Conservation (phyloP, 2,797 vertebrate genomes). For the Holocentrus rufus region DNA sequence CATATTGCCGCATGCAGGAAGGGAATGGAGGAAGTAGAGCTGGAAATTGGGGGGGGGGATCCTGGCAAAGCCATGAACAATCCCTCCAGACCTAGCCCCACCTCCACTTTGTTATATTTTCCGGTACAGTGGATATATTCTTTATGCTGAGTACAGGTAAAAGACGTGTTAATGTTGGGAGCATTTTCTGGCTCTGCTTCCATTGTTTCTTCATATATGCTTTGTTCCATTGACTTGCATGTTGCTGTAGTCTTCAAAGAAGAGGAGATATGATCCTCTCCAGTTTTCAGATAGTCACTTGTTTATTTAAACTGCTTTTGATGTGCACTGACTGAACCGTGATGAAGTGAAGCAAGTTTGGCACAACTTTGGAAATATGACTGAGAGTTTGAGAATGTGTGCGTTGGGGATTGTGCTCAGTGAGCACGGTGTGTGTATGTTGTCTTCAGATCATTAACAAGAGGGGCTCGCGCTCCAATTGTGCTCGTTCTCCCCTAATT, state of each 20-base stretch:
- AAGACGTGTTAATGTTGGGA: neutral
- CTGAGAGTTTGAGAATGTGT: conserved; percentile 28
- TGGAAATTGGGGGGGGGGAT: neutral
- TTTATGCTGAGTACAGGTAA: conserved; percentile 14
- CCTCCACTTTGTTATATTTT: neutral
- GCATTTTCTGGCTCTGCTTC: conserved; percentile 14
- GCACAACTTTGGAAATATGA: conserved; percentile 9
- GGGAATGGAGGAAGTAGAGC: neutral
- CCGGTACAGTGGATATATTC: neutral
- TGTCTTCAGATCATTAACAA: conserved; percentile 73
- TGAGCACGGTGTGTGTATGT: conserved; percentile 40
- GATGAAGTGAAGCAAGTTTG: conserved; percentile 22
- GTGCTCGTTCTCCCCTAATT: conserved; percentile 73
- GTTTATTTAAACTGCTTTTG: conserved; percentile 24
- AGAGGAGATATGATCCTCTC: neutral
- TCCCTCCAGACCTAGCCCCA: neutral
- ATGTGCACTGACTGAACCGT: conserved; percentile 1
- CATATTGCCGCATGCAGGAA: neutral
- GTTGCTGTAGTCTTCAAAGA: conserved; percentile 14
- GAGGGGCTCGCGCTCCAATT: conserved; percentile 59
- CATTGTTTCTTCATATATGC: conserved; percentile 1
- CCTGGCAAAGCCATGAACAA: conserved; percentile 12
- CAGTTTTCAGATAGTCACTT: conserved; percentile 8
- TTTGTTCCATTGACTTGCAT: conserved; percentile 23
- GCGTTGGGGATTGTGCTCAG: conserved; percentile 33